Evolutionary conservation across 2,113 vertebrate species (phyloP).

Genomic region (Prinia subflava): DNA sequence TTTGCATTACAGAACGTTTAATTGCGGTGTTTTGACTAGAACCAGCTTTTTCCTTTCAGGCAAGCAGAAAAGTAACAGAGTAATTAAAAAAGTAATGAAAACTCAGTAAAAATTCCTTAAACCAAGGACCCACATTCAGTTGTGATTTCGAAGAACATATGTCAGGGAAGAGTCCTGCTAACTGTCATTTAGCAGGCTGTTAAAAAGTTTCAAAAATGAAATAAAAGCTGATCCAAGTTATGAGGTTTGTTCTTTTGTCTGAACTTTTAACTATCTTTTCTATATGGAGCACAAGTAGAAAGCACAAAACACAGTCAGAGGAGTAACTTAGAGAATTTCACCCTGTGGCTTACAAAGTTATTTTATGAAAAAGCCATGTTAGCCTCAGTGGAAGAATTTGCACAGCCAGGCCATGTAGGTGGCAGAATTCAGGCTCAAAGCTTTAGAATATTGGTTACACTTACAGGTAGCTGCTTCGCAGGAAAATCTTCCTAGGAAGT

Average conservation of each 20-base stretch:
- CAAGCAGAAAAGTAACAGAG: conserved; percentile 35
- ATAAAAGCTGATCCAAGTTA: background rate
- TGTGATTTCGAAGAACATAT: background rate
- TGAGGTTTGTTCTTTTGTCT: background rate
- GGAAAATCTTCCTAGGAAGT: background rate
- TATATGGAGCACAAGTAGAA: background rate
- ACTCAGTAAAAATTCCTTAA: conserved; percentile 60
- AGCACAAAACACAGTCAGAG: background rate
- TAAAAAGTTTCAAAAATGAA: conserved; percentile 35
- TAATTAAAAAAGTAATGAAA: conserved; percentile 61
- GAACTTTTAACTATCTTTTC: background rate
- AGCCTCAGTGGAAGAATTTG: background rate
- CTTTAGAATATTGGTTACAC: background rate
- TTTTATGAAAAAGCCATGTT: background rate
- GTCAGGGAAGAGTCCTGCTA: conserved; percentile 45
- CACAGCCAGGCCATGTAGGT: background rate
- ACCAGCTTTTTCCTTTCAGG: conserved; percentile 36
- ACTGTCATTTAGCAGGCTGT: conserved; percentile 36
- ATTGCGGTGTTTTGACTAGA: conserved; percentile 56
- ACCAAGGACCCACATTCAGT: background rate
- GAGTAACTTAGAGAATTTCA: background rate
- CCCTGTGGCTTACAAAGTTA: background rate
- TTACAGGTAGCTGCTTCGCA: background rate
- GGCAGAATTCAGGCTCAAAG: background rate
- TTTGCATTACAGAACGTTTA: conserved; percentile 38